Percentiles rank a stretch among this genome's conserved stretches.
These are phyloP conservation scores for Microcebus griseorufus DNA, from an alignment of 2,113 vertebrate species.

Conservation along the genomic window DNA sequence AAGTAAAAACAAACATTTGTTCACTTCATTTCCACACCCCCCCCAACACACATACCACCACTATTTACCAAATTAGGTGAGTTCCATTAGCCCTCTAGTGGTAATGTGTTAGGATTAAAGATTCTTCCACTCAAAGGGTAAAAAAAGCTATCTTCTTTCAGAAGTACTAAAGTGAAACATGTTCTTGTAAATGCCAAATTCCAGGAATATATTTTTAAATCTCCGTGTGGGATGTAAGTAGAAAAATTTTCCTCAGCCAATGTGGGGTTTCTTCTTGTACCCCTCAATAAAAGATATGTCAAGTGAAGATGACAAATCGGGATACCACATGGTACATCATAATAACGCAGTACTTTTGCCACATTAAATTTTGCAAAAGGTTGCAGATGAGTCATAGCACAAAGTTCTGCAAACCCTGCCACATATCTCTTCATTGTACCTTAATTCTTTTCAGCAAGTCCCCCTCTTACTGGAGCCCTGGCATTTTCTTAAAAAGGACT, in stretches of 20 bases:
- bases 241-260: constrained; percentile 70
- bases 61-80: background rate
- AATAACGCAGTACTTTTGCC: constrained; percentile 71
- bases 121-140: constrained; percentile 38
- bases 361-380: constrained; percentile 75
- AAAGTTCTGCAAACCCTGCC: constrained; percentile 45
- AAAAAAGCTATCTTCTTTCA: constrained; percentile 58
- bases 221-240: constrained; percentile 78
- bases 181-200: constrained; percentile 79
- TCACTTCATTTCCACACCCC: accelerated
- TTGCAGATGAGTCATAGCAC: constrained; percentile 73
- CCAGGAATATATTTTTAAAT: constrained; percentile 81
- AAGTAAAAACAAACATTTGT: background rate
- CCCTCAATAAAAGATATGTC: constrained; percentile 81
- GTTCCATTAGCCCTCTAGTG: constrained; percentile 48
- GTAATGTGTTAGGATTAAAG: background rate
- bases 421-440: background rate
- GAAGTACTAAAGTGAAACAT: constrained; percentile 70
- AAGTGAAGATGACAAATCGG: constrained; percentile 76
- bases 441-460: constrained; percentile 29
- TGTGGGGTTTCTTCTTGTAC: constrained; percentile 80
- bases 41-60: too few species aligned
- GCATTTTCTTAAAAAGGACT: background rate
- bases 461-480: background rate
- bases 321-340: constrained; percentile 74